Conservation (phyloP, 2,113 vertebrate genomes). For the Stomatorhinus ivindoensis region DNA sequence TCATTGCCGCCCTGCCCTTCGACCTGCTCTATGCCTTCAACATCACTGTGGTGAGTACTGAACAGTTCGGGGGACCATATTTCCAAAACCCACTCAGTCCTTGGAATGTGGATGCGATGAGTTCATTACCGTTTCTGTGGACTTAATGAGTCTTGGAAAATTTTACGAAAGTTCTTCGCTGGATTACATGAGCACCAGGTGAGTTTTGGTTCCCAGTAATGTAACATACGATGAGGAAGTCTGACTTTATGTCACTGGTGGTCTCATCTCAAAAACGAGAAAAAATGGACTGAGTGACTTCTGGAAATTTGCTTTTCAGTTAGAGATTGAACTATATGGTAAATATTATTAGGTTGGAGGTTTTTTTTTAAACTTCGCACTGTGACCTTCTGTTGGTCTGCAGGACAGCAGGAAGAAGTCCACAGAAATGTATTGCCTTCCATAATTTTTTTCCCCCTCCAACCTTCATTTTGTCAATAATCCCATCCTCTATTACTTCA, state of each 20-base stretch:
- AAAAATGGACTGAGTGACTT: not conserved
- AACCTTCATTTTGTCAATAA: not conserved
- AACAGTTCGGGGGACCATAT: not conserved
- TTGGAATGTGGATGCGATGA: not conserved
- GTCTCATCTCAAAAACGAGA: not conserved
- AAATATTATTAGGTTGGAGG: not conserved
- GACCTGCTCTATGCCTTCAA: conserved; percentile 85
- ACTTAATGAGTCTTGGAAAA: not conserved
- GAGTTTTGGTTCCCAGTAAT: not conserved
- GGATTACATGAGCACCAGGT: not conserved
- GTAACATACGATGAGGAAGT: not conserved
- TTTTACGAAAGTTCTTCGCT: not conserved
- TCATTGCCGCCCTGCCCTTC: conserved; percentile 81
- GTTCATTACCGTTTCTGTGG: not conserved
- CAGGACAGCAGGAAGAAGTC: not conserved
- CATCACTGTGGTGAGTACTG: conserved; percentile 75
- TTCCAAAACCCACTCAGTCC: not conserved
- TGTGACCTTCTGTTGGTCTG: not conserved
- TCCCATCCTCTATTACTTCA: not conserved
- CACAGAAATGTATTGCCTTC: not conserved
- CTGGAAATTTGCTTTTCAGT: not conserved
- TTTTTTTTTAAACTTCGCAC: not conserved
- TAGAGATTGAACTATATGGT: not conserved
- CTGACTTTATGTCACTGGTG: not conserved
- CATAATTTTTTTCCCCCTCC: not conserved